Conservation (phyloP, 2,113 vertebrate genomes). For the Neotoma lepida region DNA sequence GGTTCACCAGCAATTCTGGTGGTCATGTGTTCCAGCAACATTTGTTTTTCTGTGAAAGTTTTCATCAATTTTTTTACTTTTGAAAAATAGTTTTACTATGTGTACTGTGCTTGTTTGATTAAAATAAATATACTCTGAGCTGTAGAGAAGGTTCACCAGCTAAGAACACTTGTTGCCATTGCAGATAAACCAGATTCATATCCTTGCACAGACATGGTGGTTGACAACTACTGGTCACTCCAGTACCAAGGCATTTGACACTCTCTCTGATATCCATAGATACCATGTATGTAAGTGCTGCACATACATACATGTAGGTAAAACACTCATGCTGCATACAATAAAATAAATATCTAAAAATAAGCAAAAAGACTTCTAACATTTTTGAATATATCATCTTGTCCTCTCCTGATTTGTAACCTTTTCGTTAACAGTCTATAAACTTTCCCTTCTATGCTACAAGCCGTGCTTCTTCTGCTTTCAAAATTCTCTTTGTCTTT, state of each 20-base stretch:
- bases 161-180: too few relatives aligned
- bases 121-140: not conserved
- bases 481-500: not conserved
- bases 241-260: too few relatives aligned
- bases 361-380: not conserved
- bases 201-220: too few relatives aligned
- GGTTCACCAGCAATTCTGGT: too few relatives aligned
- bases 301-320: too few relatives aligned
- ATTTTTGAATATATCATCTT: not conserved
- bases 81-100: not conserved
- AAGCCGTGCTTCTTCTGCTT: not conserved
- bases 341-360: too few relatives aligned
- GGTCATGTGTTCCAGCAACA: not conserved
- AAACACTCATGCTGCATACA: too few relatives aligned
- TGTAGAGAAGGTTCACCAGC: too few relatives aligned
- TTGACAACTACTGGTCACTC: too few relatives aligned
- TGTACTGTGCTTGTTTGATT: not conserved
- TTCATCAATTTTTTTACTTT: not conserved
- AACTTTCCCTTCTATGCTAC: not conserved
- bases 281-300: too few relatives aligned
- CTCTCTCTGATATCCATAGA: too few relatives aligned
- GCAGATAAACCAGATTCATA: too few relatives aligned
- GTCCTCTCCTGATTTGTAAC: not conserved
- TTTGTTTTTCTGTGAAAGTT: not conserved
- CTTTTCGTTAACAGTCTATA: not conserved